Base-by-base conservation (phyloP, 2,113 vertebrate genomes). In the Psittacara wagleri region DNA sequence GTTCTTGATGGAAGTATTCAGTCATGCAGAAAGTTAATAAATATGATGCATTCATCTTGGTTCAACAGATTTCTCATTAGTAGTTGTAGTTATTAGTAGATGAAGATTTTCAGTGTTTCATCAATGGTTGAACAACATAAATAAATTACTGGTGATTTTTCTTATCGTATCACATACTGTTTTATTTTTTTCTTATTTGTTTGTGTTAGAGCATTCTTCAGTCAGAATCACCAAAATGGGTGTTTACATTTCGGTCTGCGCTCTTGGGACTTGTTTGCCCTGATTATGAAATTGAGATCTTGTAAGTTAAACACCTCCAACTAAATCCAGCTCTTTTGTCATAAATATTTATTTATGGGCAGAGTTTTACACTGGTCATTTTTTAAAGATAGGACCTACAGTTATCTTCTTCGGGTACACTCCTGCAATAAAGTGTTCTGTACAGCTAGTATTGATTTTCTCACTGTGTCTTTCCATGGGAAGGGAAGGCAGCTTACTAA, bases 401-500 rank as follows among this genome's bases (percentile, higher is more conserved):
- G 8, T 78, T 69, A 20, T n/a, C 51, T 52, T 77, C 41, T 79
- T 78, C 0, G 5, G 15, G 18, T 77, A 22, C 24, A 13, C 14
- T 91, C 23, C 48, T 27, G 9, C 54, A 90, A 2, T 63, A n/a
- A 51, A 70, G 20, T 81, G 39, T 75, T 86, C 79, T 29, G 57
- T 74, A 39, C 31, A 52, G 52, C 33, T 84, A 67, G 29, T 92
- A 75, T n/a, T 80, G 79, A 95, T 94, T 51, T 74, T 20, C 61
- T 96, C 24, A 0, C 11, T 20, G 7, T 67, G 35, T 39, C 39
- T 95, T 91, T 95, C 51, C 41, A 43, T 25, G 78, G 66, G 73
- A 91, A 70, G 31, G 33, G 55, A 96, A 94, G 88, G 68, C 28
- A 95, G 59, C 27, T 94, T 94, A 68, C 37, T 83, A 92, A 93